Conservation (phyloP, 2,797 vertebrate species). For the Sebastolobus altivelis region DNA sequence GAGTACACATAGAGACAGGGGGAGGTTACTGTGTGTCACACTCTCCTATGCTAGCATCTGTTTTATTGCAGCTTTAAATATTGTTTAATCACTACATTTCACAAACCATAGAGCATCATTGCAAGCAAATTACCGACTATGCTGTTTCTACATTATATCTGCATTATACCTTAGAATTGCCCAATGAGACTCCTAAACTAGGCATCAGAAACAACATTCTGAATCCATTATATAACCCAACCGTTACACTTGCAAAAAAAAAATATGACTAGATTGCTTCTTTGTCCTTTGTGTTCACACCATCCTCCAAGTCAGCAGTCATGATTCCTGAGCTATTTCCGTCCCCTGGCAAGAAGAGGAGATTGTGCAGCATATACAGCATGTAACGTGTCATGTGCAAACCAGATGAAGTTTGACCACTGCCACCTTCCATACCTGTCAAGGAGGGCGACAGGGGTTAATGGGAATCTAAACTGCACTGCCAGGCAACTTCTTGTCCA, state of each 20-base stretch:
- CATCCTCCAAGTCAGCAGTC: conserved; percentile 2
- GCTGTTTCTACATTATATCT: background rate
- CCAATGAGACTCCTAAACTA: conserved; percentile 16
- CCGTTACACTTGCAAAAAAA: background rate
- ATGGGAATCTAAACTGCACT: conserved; percentile 64
- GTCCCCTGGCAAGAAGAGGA: background rate
- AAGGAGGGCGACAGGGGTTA: conserved; percentile 56
- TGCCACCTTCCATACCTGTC: conserved; percentile 56
- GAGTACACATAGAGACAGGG: background rate
- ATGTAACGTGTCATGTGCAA: conserved; percentile 44
- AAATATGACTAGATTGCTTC: background rate
- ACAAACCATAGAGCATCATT: conserved; percentile 19
- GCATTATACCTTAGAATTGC: conserved; percentile 17
- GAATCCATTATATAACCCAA: conserved; percentile 1
- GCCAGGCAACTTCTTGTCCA: conserved; percentile 51
- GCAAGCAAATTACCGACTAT: conserved; percentile 11
- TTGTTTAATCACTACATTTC: conserved; percentile 20
- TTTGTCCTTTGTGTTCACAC: conserved; percentile 20
- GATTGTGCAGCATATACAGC: conserved; percentile 8
- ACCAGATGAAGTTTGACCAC: conserved; percentile 58
- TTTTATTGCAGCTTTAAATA: conserved; percentile 22
- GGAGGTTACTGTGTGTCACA: background rate
- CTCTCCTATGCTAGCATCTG: conserved; percentile 3
- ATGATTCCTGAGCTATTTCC: conserved; percentile 29
- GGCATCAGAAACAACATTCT: conserved; percentile 7